phyloP scores from a whole-genome alignment of 2,888 invertebrate species.

The Holacanthella duospinosa region DNA sequence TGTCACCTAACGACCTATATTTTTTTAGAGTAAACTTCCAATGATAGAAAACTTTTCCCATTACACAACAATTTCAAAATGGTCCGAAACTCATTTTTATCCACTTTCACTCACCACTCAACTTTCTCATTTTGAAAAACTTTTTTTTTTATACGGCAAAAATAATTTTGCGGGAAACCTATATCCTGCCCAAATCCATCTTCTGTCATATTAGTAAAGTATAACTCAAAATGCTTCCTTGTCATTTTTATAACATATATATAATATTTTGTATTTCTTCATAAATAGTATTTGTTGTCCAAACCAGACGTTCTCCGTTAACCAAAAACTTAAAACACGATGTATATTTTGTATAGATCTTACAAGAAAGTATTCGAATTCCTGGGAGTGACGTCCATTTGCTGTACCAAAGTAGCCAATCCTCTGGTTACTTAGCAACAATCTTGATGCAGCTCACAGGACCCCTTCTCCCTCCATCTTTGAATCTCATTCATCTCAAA shows the following conservation, averaged over 20 bases:
- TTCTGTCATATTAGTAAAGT: too few relatives aligned
- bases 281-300: too few relatives aligned
- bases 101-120: not conserved
- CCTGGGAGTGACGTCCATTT: conserved; percentile 87
- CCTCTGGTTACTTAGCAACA: conserved; percentile 85
- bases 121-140: not conserved
- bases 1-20: too few relatives aligned
- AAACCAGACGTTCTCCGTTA: too few relatives aligned
- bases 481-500: conserved; percentile 80
- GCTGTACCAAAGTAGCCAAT: conserved; percentile 90
- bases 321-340: too few relatives aligned
- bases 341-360: too few relatives aligned
- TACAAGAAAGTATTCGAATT: conserved; percentile 90
- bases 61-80: not conserved
- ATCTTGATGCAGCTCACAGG: conserved; percentile 82
- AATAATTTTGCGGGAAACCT: too few relatives aligned
- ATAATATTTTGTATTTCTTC: too few relatives aligned
- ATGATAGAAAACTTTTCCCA: conserved; percentile 5
- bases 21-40: not conserved
- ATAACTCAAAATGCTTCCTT: too few relatives aligned
- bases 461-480: conserved; percentile 61
- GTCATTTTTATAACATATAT: too few relatives aligned
- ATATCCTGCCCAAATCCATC: too few relatives aligned
- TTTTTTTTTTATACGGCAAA: too few relatives aligned
- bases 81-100: conserved; percentile 1